phyloP scores from a whole-genome alignment of 2,797 vertebrate genomes.

The Euphonia xanthogaster region DNA sequence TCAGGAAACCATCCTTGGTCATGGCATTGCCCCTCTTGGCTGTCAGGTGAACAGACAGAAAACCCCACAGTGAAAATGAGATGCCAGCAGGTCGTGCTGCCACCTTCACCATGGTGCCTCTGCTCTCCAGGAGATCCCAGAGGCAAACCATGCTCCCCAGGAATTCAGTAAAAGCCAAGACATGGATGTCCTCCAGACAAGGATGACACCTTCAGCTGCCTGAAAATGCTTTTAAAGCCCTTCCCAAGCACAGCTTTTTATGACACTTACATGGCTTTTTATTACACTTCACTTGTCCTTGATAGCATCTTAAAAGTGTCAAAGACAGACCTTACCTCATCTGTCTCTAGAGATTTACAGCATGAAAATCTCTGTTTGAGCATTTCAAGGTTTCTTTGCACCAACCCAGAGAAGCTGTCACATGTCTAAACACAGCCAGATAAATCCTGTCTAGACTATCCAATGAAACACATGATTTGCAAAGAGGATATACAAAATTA shows the following conservation, averaged over 20 bases:
- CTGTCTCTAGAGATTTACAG: not conserved
- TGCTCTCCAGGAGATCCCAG: not conserved
- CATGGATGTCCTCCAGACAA: not conserved
- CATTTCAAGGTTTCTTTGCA: not conserved
- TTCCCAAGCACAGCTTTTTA: not conserved
- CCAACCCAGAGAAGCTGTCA: not conserved
- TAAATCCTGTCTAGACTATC: not conserved
- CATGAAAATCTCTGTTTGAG: not conserved
- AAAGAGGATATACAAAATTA: not conserved
- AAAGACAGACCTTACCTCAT: not conserved
- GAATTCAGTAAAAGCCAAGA: not conserved
- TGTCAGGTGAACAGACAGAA: slow-evolving; percentile 61
- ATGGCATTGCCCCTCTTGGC: slow-evolving; percentile 82
- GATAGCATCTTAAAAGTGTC: not conserved
- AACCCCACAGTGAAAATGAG: not conserved
- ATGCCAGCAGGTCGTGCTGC: not conserved
- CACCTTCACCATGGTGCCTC: not conserved
- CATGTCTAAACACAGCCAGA: not conserved
- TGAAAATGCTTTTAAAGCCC: not conserved
- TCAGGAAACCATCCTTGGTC: slow-evolving; percentile 94
- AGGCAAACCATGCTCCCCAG: not conserved
- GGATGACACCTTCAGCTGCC: not conserved
- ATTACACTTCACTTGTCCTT: not conserved
- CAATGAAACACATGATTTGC: not conserved
- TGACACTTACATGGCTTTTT: not conserved